Base-by-base conservation (phyloP, 2,113 vertebrate species). In the Pycnonotus jocosus region DNA sequence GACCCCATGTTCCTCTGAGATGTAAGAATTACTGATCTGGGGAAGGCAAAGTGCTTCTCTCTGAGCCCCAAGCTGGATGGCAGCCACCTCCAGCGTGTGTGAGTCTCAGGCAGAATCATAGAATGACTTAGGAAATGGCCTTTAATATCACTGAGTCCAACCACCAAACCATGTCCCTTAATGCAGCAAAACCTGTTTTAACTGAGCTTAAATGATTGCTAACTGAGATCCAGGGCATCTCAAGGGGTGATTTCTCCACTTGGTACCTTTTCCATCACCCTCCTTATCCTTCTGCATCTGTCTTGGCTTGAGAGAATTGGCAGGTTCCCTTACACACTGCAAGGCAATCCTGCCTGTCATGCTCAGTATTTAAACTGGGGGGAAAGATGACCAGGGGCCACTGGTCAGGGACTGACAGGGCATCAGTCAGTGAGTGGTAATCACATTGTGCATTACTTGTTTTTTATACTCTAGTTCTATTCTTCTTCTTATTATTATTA, bases 261-360 rank as follows among this genome's bases (percentile, higher is more conserved):
- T 44, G 14, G 20, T 22, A 22, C 18, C 28, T 79, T 65, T 57
- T 53, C 7, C 44, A 19, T 31, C n/a, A 38, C 7, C 11, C 24
- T 28, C 50, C 30, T 17, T n/a, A 3, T 31, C n/a, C 12, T n/a
- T 42, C 28, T 35, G 71, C 7, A 37, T 23, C 50, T 50, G 17
- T 17, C 38, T 28, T 14, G 20, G 13, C 57, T 50, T 42, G 37
- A 42, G 20, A 61, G 24, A 28, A 31, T 24, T 7, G 12, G 10
- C 30, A 61, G 25, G 11, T 25, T 45, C 15, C 68, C 37, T 37
- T 2, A 7, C 0, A 18, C 3, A 15, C 9, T 35, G 33, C 1
- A 8, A 38, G 13, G 38, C 1, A 24, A 37, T 16, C 21, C 50
- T 44, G 48, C 44, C 1, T 47, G n/a, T 19, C 40, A 23, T 30